Base-by-base conservation (phyloP, 2,888 invertebrate genomes). In the Clistopyga incitator region DNA sequence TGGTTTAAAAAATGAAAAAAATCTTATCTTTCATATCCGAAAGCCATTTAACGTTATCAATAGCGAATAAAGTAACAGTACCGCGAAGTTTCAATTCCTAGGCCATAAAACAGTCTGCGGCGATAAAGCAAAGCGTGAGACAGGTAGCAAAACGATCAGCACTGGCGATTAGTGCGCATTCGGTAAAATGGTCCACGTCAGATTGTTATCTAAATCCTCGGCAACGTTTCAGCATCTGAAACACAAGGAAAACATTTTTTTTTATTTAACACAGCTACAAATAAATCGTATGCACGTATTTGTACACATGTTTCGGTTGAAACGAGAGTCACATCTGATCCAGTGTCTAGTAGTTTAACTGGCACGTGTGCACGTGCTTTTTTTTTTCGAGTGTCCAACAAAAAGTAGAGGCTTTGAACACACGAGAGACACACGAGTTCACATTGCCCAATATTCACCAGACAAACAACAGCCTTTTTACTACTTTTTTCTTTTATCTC, bases 251-350 rank as follows among this genome's bases (percentile, higher is more conserved):
- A 59, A 29, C 18, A 61, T 38, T 38, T 15, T 8, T n/a, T n/a
- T n/a, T n/a, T n/a, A n/a, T n/a, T n/a, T n/a, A n/a, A n/a, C 6
- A 29, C 29, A n/a, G 15, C 10, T 61, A 61, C 61, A 18, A 61
- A 8, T 6, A 29, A 29, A 29, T 15, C 18, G 15, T 34, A 18
- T 6, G 42, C 59, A 11, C 13, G 29, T 23, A 45, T 20, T 23
- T 6, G 18, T 65, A 20, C 23, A 20, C 38, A 52, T 50, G 67
- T n/a, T n/a, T n/a, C n/a, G n/a, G 45, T 77, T 65, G 76, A 64
- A 77, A 77, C 72, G 25, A 72, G 71, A 77, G 71, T 67, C 50
- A 29, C 65, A 81, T 77, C 81, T 77, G 59, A 81, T 81, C 72
- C 42, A 64, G 18, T 54, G 78, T 78, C 71, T 72, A 47, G 67